phyloP scores from a whole-genome alignment of 1,140 invertebrate genomes.

The Phymastichus coffea region DNA sequence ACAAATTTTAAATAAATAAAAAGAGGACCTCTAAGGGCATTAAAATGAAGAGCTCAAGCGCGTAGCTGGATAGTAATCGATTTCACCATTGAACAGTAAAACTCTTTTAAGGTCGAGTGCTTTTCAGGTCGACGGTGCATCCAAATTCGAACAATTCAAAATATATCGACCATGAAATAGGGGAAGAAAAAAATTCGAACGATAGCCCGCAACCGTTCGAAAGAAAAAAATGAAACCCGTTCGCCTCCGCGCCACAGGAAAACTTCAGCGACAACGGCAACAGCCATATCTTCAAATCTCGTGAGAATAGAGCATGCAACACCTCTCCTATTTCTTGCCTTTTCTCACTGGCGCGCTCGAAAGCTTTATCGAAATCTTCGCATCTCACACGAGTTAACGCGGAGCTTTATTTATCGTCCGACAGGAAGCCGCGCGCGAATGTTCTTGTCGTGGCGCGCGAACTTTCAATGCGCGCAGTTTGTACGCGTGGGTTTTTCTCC shows the following conservation, averaged over 20 bases:
- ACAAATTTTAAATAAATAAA: no score
- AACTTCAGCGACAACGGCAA: no score
- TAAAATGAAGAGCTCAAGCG: background rate
- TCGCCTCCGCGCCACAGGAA: no score
- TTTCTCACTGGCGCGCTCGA: conserved; percentile 13
- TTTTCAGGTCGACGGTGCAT: conserved; percentile 5
- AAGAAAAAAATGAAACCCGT: no score
- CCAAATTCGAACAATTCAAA: background rate
- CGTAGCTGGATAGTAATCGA: conserved; percentile 9
- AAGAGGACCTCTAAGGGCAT: no score
- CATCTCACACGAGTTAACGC: background rate
- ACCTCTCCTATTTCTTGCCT: conserved; percentile 13
- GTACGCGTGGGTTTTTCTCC: background rate
- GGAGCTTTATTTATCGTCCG: conserved; percentile 18
- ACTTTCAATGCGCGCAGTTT: background rate
- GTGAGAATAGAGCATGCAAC: conserved; percentile 2
- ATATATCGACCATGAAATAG: background rate
- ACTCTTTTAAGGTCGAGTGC: conserved; percentile 8
- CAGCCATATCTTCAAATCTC: conserved; percentile 6
- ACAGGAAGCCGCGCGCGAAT: background rate
- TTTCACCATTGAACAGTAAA: conserved; percentile 1
- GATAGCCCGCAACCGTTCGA: no score
- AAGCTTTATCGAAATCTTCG: conserved; percentile 23
- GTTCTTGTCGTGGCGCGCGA: background rate
- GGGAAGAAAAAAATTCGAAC: no score